Conservation (phyloP, 1,140 invertebrate genomes). For the Caenorhabditis latens region DNA sequence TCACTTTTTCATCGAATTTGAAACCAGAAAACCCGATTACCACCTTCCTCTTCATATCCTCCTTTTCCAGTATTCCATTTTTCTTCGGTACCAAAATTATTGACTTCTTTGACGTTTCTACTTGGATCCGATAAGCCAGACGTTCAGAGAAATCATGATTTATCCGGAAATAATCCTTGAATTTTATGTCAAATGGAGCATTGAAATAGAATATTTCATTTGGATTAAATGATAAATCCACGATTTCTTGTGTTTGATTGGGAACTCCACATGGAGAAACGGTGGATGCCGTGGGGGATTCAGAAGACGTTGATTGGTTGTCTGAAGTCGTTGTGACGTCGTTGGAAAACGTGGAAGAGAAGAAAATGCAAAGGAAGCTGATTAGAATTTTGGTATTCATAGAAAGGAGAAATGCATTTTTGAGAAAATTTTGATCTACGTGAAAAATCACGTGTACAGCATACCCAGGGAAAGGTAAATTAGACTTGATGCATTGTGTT, state of each 20-base stretch:
- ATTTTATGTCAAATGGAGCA: conserved; percentile 12
- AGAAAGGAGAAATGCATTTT: too few relatives aligned
- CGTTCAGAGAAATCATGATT: neutral
- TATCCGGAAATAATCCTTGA: neutral
- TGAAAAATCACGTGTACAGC: too few relatives aligned
- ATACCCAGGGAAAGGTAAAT: too few relatives aligned
- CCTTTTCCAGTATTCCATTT: neutral
- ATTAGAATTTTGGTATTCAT: too few relatives aligned
- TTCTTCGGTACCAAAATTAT: neutral
- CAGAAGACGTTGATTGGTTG: too few relatives aligned
- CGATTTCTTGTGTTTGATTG: neutral
- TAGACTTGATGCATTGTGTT: too few relatives aligned
- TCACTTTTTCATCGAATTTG: neutral
- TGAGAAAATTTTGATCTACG: too few relatives aligned
- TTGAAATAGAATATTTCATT: neutral
- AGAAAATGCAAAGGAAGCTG: too few relatives aligned
- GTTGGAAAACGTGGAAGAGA: too few relatives aligned
- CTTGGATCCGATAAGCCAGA: neutral
- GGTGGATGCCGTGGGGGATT: too few relatives aligned
- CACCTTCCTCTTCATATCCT: neutral
- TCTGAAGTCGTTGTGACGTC: too few relatives aligned
- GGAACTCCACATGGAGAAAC: too few relatives aligned
- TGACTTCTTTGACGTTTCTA: neutral
- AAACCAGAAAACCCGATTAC: neutral
- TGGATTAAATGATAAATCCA: neutral